These are phyloP conservation scores for Thamnophis elegans DNA, from an alignment of 2,797 vertebrate species.

Conservation along the genomic window DNA sequence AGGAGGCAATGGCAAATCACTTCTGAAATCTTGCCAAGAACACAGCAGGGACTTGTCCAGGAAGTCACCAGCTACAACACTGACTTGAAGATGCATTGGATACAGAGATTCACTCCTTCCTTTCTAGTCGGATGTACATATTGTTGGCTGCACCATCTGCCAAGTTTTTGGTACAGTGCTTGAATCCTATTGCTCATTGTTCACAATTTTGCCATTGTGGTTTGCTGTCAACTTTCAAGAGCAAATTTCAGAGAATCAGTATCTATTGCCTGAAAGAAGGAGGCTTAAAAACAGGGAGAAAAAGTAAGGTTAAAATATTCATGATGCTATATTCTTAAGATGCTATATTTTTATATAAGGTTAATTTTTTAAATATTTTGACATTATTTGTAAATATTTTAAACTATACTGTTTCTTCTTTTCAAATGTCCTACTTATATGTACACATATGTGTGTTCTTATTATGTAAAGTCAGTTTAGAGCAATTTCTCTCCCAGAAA, in stretches of 20 bases:
- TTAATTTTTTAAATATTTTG: not conserved
- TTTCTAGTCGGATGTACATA: not conserved
- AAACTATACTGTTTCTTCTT: not conserved
- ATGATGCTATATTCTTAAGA: not conserved
- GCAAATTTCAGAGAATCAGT: not conserved
- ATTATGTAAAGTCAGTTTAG: not conserved
- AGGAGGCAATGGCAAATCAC: not conserved
- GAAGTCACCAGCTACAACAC: not conserved
- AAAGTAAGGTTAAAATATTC: not conserved
- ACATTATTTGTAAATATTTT: not conserved
- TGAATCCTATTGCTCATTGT: not conserved
- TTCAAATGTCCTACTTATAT: not conserved
- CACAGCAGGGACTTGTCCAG: not conserved
- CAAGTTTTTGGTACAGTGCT: not conserved
- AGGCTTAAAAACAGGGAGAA: not conserved
- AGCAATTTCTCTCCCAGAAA: not conserved
- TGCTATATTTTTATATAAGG: not conserved
- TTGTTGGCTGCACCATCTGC: not conserved
- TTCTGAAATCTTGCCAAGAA: not conserved
- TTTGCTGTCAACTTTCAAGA: not conserved
- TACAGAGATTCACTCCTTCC: not conserved
- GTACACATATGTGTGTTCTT: not conserved
- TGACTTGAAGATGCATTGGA: not conserved
- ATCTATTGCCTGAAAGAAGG: not conserved
- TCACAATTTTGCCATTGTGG: not conserved